Conservation (phyloP, 1,140 invertebrate species). For the Penaeus chinensis region DNA sequence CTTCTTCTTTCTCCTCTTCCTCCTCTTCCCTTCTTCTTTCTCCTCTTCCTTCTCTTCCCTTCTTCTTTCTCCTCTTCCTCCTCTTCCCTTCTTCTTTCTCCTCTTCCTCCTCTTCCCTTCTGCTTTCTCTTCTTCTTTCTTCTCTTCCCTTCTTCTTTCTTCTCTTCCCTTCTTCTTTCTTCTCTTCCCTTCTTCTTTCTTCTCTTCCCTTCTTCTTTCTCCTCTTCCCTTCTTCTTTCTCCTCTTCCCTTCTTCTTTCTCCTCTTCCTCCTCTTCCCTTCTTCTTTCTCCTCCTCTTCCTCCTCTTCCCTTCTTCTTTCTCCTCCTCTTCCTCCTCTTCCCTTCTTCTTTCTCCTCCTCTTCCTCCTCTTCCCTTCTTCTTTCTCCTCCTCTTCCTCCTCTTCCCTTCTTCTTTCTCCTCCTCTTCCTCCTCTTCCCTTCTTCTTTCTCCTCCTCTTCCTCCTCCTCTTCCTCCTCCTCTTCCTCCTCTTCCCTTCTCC, state of each 20-base stretch:
- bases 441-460: no score
- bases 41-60: background rate
- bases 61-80: background rate
- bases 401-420: background rate
- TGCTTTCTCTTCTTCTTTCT: background rate
- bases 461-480: background rate
- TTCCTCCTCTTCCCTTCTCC: background rate
- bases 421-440: background rate
- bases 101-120: background rate
- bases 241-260: background rate
- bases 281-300: background rate
- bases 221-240: background rate
- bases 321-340: background rate
- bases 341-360: background rate
- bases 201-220: background rate
- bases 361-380: background rate
- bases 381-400: background rate
- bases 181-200: background rate
- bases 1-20: background rate
- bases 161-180: background rate
- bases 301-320: background rate
- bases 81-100: background rate
- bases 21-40: background rate
- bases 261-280: background rate
- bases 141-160: background rate